Conservation (phyloP, 2,888 invertebrate genomes). For the Griposia aprilina region DNA sequence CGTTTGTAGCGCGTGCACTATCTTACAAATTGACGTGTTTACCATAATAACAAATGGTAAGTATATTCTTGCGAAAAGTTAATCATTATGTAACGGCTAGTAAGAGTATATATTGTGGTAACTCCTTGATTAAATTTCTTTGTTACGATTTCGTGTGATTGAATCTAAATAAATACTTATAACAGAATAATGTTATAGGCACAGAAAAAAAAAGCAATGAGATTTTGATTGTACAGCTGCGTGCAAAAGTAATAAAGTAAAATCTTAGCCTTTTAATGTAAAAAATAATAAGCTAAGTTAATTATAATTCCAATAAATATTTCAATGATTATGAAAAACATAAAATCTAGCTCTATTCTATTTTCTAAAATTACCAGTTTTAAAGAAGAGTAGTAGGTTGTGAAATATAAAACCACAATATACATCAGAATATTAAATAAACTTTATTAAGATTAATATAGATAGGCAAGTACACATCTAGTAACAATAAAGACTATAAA, state of each 20-base stretch:
- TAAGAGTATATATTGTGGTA: slow-evolving; percentile 14
- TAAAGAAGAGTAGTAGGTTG: background rate
- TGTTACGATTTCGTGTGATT: slow-evolving; percentile 27
- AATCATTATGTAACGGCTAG: slow-evolving; percentile 29
- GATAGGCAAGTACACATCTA: slow-evolving; percentile 83
- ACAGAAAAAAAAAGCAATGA: background rate
- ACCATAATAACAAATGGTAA: background rate
- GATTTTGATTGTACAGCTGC: background rate
- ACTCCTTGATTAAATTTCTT: slow-evolving; percentile 40
- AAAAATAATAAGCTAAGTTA: background rate
- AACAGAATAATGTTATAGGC: slow-evolving; percentile 1
- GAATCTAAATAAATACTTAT: slow-evolving; percentile 22
- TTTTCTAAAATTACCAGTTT: background rate
- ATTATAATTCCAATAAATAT: background rate
- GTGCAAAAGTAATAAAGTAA: background rate
- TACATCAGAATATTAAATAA: slow-evolving; percentile 67
- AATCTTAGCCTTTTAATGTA: background rate
- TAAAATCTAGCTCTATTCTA: background rate
- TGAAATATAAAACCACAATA: slow-evolving; percentile 24
- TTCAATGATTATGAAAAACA: background rate
- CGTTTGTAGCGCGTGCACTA: background rate
- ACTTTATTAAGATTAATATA: slow-evolving; percentile 71
- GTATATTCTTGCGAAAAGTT: slow-evolving; percentile 23
- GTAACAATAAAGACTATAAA: slow-evolving; percentile 77
- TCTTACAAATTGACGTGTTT: slow-evolving; percentile 19